Evolutionary conservation across 2,113 vertebrate genomes (phyloP).

Genomic region (Oncorhynchus nerka): DNA sequence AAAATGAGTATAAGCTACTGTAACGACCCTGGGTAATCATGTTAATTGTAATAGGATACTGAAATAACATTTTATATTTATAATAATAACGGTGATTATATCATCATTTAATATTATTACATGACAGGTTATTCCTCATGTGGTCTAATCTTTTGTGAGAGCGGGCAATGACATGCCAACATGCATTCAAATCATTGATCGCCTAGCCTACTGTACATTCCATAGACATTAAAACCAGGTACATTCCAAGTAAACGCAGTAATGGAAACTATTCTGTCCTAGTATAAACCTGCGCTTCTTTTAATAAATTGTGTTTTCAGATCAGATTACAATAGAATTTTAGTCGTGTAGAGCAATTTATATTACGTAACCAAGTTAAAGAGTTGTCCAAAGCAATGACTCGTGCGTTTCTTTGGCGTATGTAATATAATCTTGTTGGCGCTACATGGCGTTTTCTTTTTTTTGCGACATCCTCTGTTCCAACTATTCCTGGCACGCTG

Average conservation of each 20-base stretch:
- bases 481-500: constrained; percentile 67
- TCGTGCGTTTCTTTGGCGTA: neutral
- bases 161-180: no score
- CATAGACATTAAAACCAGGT: no score
- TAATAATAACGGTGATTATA: neutral
- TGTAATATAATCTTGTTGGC: neutral
- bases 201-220: no score
- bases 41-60: neutral
- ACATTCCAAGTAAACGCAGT: neutral
- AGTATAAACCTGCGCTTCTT: neutral
- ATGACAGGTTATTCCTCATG: no score
- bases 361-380: neutral
- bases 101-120: neutral
- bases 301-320: neutral
- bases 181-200: no score
- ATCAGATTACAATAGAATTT: neutral
- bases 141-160: no score
- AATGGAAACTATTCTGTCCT: neutral
- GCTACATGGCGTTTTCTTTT: constrained; percentile 21
- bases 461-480: constrained; percentile 65
- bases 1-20: neutral
- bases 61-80: neutral
- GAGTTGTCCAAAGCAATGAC: neutral
- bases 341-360: no score
- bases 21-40: neutral